These are phyloP conservation scores for Thaumatotibia leucotreta DNA, from an alignment of 1,140 invertebrate species.

Conservation along the genomic window DNA sequence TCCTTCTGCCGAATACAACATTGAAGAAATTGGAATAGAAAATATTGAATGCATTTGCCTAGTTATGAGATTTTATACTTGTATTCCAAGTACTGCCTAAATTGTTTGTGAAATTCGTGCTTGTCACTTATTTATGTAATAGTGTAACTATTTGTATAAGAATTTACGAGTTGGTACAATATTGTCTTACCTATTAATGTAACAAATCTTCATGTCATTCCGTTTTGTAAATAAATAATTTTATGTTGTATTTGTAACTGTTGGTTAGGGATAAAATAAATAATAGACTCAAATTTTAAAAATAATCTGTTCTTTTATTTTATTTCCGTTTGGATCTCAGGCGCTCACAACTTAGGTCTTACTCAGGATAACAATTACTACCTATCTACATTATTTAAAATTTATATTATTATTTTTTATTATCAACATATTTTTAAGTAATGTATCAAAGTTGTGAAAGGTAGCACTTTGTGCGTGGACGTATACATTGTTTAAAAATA, in stretches of 20 bases:
- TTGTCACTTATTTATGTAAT: no score
- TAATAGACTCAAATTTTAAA: slow-evolving; percentile 52
- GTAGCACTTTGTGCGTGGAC: neutral
- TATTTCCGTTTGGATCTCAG: slow-evolving; percentile 66
- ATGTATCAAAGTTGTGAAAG: slow-evolving; percentile 17
- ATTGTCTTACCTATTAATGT: no score
- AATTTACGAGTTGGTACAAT: no score
- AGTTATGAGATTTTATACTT: neutral
- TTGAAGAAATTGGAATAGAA: slow-evolving; percentile 65
- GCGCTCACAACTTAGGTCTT: slow-evolving; percentile 47
- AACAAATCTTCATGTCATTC: neutral
- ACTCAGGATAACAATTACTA: slow-evolving; percentile 47
- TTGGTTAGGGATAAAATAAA: slow-evolving; percentile 27
- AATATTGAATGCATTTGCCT: neutral
- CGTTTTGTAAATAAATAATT: neutral
- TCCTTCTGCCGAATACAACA: slow-evolving; percentile 64
- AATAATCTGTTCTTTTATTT: slow-evolving; percentile 72
- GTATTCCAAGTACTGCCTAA: neutral
- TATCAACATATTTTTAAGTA: slow-evolving; percentile 34
- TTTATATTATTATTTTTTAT: slow-evolving; percentile 23
- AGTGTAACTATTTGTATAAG: no score
- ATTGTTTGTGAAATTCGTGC: neutral
- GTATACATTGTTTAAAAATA: slow-evolving; percentile 42
- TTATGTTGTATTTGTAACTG: neutral
- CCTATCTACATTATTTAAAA: slow-evolving; percentile 40